Percentiles rank a stretch among this genome's conserved stretches.
Conservation (phyloP, 1,140 invertebrate genomes). For the Calycopis cecrops region DNA sequence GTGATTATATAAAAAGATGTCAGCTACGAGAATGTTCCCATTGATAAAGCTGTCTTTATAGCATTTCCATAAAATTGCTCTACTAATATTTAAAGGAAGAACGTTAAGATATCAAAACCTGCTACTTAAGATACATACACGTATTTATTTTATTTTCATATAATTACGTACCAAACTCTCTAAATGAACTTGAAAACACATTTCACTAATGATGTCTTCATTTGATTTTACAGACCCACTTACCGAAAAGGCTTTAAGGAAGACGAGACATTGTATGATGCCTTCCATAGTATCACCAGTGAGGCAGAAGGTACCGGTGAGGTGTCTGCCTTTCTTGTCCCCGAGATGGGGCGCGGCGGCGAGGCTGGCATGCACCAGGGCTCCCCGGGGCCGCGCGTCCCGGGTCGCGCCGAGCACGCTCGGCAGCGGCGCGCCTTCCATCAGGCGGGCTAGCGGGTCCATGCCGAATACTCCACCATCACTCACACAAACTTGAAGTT, state of each 20-base stretch:
- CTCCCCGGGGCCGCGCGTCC: slow-evolving; percentile 77
- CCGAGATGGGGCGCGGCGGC: slow-evolving; percentile 82
- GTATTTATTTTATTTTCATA: no score
- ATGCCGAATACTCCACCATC: slow-evolving; percentile 58
- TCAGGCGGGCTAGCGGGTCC: slow-evolving; percentile 86
- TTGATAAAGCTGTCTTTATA: no score
- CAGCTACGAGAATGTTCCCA: no score
- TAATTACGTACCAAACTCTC: no score
- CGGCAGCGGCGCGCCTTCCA: slow-evolving; percentile 80
- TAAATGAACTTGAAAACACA: no score
- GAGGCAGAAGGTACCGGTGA: slow-evolving; percentile 90
- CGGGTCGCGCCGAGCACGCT: slow-evolving; percentile 77
- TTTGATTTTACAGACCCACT: slow-evolving; percentile 53
- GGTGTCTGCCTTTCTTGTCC: slow-evolving; percentile 83
- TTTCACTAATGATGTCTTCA: no score
- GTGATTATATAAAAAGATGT: no score
- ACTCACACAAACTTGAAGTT: slow-evolving; percentile 13
- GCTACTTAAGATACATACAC: no score
- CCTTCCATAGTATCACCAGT: slow-evolving; percentile 94
- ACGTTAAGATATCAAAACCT: no score
- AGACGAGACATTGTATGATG: slow-evolving; percentile 93
- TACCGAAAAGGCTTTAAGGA: slow-evolving; percentile 94
- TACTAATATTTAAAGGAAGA: no score
- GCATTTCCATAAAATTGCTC: no score
- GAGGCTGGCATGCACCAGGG: slow-evolving; percentile 84